Evolutionary conservation across 2,113 vertebrate species (phyloP), one percentile per base, ranked within the genome.

Genomic region (Menura novaehollandiae): DNA sequence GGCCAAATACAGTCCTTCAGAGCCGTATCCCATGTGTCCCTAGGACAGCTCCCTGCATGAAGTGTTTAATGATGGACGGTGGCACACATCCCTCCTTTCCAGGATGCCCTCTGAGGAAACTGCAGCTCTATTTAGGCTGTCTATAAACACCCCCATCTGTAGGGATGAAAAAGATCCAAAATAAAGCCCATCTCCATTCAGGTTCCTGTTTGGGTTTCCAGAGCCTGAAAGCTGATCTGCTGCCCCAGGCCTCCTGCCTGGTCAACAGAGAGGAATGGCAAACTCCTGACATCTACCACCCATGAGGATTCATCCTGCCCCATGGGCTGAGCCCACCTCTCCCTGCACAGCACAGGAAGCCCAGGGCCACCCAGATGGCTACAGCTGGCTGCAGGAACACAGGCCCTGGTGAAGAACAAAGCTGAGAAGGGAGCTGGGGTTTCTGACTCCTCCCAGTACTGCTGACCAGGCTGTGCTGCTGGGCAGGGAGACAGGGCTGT

Each of bases 291-390:
- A 43, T 41, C 28, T 41, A 2, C 87, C 80, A 55, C 28, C 80
- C 68, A 30, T 8, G 16, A 72, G 49, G n/a, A 32, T 32, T 47
- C 41, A 21, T 32, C 10, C n/a, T 49, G 15, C 24, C 16, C 62
- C 11, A 0, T 21, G 74, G 79, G 33, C 39, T 8, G 20, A 59
- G 27, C 24, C 75, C n/a, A 62, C 28, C 33, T 77, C 89, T 81
- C 24, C 53, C 41, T 52, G 5, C 76, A 18, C 44, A 80, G 43
- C 0, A 0, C 51, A 28, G 67, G 19, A 78, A 81, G 71, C 26
- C 63, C 63, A 49, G 63, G 95, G 73, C 93, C 95, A 93, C 95
- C 81, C 96, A 94, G 87, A 59, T 67, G 84, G 75, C 33, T 55
- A 33, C 92, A 94, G 73, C 59, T 67, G 74, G 16, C 43, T 46